Conservation (phyloP, 64 coral and sea anemone genomes). For the Dendronephthya gigantea region DNA sequence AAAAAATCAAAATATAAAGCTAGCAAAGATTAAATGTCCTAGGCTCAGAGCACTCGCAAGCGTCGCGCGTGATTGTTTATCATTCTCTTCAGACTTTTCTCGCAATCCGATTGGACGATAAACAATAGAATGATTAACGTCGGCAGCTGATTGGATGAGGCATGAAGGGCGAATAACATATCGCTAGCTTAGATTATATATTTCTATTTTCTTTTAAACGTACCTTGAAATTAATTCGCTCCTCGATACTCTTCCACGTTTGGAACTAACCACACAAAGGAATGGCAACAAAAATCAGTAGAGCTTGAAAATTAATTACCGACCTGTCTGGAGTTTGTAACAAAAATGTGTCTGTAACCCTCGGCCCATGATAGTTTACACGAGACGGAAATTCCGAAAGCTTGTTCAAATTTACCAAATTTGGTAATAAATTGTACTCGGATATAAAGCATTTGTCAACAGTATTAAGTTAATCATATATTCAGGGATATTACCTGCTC, state of each 20-base stretch:
- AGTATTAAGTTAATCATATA: background rate
- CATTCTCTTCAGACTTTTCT: background rate
- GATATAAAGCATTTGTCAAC: background rate
- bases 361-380: background rate
- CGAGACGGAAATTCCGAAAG: background rate
- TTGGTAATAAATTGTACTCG: conserved; percentile 4
- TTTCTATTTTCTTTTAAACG: background rate
- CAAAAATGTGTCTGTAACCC: background rate
- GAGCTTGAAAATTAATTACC: background rate
- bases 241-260: background rate
- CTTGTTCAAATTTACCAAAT: background rate
- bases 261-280: background rate
- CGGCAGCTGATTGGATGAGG: background rate
- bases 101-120: background rate
- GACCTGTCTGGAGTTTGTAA: background rate
- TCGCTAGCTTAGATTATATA: background rate
- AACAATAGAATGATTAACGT: background rate
- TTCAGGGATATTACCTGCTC: background rate
- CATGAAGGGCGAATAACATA: background rate
- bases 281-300: background rate
- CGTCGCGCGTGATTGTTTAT: background rate
- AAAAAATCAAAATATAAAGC: conserved; percentile 4
- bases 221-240: background rate
- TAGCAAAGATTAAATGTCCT: background rate
- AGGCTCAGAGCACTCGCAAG: background rate